Percentiles rank a stretch among this genome's conserved stretches.
phyloP scores from a whole-genome alignment of 2,797 vertebrate species.

The Sciurus carolinensis region DNA sequence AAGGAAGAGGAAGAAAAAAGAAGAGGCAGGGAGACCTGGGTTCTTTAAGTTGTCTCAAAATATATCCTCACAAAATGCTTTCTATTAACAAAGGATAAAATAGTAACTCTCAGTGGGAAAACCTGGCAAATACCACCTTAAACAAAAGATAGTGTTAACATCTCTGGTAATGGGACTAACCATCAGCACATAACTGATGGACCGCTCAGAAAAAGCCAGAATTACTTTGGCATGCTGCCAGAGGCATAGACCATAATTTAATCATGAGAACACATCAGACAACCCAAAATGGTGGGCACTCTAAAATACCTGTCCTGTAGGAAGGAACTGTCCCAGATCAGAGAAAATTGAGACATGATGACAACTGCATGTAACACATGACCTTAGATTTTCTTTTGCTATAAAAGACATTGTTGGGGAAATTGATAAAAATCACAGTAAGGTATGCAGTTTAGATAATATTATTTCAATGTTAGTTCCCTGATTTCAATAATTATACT shows the following conservation, averaged over 20 bases:
- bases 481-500: not conserved
- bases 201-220: not conserved
- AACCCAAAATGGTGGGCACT: not conserved
- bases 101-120: not conserved
- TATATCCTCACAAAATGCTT: not conserved
- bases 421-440: conserved; percentile 17
- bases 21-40: not conserved
- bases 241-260: not conserved
- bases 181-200: not conserved
- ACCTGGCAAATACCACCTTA: not conserved
- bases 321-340: not conserved
- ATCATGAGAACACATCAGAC: not conserved
- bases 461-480: conserved; percentile 38
- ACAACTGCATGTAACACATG: not conserved
- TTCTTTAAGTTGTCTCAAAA: not conserved
- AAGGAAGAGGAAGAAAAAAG: too few relatives aligned
- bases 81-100: conserved; percentile 7
- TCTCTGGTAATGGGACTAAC: not conserved
- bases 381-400: conserved; percentile 49
- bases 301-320: not conserved
- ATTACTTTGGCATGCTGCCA: not conserved
- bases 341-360: conserved; percentile 8
- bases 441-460: not conserved
- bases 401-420: not conserved
- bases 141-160: conserved; percentile 7